A percentile compares a stretch with the other conserved stretches of the same genome.
These are phyloP conservation scores for Drosophila eohydei DNA, from an alignment of 2,888 invertebrate species.

Conservation along the genomic window DNA sequence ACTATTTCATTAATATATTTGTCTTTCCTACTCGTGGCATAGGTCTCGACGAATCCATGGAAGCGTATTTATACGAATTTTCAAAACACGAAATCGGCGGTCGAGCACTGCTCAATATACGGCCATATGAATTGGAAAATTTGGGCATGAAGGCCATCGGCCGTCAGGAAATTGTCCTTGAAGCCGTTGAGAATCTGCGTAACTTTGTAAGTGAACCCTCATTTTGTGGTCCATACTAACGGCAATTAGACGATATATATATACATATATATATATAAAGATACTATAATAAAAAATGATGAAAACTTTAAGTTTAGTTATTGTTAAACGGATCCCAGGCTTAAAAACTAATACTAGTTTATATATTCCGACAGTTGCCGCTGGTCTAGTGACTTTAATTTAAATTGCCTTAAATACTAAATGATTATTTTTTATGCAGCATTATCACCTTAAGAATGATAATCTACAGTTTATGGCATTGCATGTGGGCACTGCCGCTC, in stretches of 20 bases:
- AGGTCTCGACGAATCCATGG: slow-evolving; percentile 87
- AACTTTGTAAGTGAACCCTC: slow-evolving; percentile 90
- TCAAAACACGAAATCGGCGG: slow-evolving; percentile 92
- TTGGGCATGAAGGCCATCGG: slow-evolving; percentile 94
- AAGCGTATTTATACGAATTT: slow-evolving; percentile 92
- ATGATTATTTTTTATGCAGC: slow-evolving; percentile 86
- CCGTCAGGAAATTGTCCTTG: slow-evolving; percentile 96
- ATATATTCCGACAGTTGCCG: neutral
- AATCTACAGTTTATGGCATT: slow-evolving; percentile 95
- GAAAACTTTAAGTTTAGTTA: neutral
- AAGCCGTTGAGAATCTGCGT: slow-evolving; percentile 95
- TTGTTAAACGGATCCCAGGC: too few species aligned
- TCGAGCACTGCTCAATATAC: slow-evolving; percentile 91
- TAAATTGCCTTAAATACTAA: neutral
- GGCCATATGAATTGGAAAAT: slow-evolving; percentile 94
- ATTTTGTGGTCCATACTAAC: neutral
- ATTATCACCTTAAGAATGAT: slow-evolving; percentile 95
- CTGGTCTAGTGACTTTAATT: neutral
- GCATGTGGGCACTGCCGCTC: slow-evolving; percentile 93
- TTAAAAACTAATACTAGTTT: neutral
- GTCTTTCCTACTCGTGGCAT: neutral
- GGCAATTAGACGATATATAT: neutral
- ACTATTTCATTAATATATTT: neutral
- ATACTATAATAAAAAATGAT: too few species aligned
- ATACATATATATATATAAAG: too few species aligned